These are phyloP conservation scores for Trachymyrmex cornetzi DNA, from an alignment of 1,140 invertebrate genomes.

Conservation along the genomic window DNA sequence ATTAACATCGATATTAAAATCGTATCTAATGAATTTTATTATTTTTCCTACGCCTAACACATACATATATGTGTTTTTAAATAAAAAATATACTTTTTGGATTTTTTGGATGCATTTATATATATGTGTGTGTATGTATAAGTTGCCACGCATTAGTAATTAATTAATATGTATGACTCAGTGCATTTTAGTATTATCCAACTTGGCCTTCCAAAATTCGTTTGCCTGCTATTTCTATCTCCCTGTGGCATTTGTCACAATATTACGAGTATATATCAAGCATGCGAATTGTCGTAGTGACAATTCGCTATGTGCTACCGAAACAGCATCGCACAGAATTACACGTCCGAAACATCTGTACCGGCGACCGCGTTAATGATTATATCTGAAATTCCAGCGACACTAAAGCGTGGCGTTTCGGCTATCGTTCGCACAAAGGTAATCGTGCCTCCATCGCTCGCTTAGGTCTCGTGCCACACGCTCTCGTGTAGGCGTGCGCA, in stretches of 20 bases:
- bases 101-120: too few species aligned
- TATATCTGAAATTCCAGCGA: conserved; percentile 54
- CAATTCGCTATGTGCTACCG: neutral
- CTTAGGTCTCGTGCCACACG: conserved; percentile 38
- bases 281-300: neutral
- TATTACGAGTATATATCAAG: neutral
- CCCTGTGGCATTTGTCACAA: neutral
- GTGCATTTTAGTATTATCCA: too few species aligned
- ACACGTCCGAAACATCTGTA: conserved; percentile 37
- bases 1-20: too few species aligned
- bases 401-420: conserved; percentile 32
- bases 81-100: too few species aligned
- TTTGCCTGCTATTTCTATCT: neutral
- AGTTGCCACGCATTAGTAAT: too few species aligned
- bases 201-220: neutral
- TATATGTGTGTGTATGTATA: too few species aligned
- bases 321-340: neutral
- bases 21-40: too few species aligned
- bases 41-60: too few species aligned
- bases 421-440: conserved; percentile 45
- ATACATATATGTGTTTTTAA: too few species aligned
- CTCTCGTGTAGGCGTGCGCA: conserved; percentile 6
- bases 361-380: conserved; percentile 27
- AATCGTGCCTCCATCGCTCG: conserved; percentile 27
- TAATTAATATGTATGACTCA: too few species aligned